Conservation (phyloP, 2,113 vertebrate species). For the Corythaixoides concolor region DNA sequence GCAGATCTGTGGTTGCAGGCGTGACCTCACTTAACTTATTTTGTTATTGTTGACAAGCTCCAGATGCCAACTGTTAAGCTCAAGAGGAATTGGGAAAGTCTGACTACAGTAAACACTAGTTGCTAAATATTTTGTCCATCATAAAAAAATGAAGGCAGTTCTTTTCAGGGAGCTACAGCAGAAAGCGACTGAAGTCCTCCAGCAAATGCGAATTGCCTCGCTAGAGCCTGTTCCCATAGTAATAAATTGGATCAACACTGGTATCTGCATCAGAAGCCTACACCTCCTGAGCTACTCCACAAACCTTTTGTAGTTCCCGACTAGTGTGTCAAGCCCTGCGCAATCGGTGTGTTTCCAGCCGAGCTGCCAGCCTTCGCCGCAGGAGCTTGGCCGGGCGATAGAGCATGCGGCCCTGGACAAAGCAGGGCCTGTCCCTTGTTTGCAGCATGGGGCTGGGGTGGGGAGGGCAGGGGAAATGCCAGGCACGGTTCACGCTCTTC, state of each 20-base stretch:
- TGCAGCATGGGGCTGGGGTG: accelerated
- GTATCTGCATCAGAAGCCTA: background rate
- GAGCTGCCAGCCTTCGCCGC: background rate
- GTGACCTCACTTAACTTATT: background rate
- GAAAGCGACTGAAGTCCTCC: background rate
- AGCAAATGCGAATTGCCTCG: background rate
- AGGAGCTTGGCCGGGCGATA: accelerated
- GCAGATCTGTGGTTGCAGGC: background rate
- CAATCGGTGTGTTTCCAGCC: background rate
- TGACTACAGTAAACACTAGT: background rate
- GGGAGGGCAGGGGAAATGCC: background rate
- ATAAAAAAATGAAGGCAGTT: background rate
- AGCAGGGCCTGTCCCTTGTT: accelerated
- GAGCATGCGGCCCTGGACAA: background rate
- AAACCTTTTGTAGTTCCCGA: background rate
- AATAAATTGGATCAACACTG: background rate
- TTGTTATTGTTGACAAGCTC: background rate
- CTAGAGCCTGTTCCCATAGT: background rate
- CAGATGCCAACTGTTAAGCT: background rate
- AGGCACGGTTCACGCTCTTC: accelerated
- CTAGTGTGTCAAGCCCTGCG: accelerated
- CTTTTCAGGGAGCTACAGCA: background rate
- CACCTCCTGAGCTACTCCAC: background rate
- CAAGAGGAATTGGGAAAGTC: background rate
- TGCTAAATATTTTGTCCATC: background rate